Evolutionary conservation across 2,113 vertebrate species (phyloP).

Genomic region (Eolophus roseicapilla): DNA sequence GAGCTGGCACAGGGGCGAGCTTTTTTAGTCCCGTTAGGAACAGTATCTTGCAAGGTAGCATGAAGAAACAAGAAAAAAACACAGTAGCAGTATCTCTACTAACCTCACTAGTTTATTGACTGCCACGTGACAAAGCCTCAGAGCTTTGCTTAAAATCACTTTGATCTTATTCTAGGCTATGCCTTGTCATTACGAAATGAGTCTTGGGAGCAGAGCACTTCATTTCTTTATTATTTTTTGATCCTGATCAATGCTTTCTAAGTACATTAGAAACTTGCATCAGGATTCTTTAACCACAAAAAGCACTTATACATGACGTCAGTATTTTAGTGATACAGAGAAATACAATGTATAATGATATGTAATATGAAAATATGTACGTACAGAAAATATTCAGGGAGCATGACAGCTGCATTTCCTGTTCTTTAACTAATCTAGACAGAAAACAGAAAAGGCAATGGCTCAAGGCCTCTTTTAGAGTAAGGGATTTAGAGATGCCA

Average conservation of each 20-base stretch:
- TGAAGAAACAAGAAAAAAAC: not conserved
- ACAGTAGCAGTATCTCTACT: not conserved
- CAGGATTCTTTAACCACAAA: not conserved
- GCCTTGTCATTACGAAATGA: not conserved
- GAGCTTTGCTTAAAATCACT: not conserved
- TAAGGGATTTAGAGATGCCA: not conserved
- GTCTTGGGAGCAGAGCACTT: not conserved
- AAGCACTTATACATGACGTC: not conserved
- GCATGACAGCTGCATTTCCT: not conserved
- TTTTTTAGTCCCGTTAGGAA: not conserved
- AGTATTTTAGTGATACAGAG: not conserved
- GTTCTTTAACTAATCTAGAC: not conserved
- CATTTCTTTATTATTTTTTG: not conserved
- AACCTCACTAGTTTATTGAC: not conserved
- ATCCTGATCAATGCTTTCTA: not conserved
- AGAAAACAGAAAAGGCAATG: not conserved
- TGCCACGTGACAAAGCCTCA: too few relatives aligned
- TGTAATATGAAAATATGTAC: not conserved
- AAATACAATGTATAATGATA: not conserved
- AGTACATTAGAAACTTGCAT: not conserved
- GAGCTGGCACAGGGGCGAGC: not conserved
- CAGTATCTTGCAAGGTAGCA: not conserved
- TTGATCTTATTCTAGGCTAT: not conserved
- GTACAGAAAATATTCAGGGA: not conserved
- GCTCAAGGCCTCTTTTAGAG: not conserved